phyloP scores from a whole-genome alignment of 64 coral and sea anemone species.

The Pocillopora damicornis region DNA sequence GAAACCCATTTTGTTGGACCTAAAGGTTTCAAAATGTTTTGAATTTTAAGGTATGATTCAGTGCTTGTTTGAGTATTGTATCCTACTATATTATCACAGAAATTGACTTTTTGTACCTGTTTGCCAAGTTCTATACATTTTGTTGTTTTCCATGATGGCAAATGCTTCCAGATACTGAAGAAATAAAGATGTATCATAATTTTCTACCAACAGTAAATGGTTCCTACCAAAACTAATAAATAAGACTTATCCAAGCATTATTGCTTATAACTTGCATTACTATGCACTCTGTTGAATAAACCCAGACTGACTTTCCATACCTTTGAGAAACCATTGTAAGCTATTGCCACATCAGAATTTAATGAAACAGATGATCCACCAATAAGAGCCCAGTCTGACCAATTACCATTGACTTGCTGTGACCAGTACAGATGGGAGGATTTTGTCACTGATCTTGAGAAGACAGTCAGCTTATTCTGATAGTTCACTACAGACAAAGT shows the following conservation, averaged over 20 bases:
- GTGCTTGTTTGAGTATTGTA: too few species aligned
- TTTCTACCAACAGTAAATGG: not conserved
- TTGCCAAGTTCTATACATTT: conserved; percentile 88
- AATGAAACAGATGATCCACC: conserved; percentile 77
- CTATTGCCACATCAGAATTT: conserved; percentile 77
- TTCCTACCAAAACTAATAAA: not conserved
- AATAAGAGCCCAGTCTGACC: conserved; percentile 81
- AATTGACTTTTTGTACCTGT: conserved; percentile 13
- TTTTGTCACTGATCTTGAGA: conserved; percentile 71
- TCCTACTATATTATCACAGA: not conserved
- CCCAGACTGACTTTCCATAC: conserved; percentile 8
- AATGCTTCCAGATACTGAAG: conserved; percentile 89
- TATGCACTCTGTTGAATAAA: too few species aligned
- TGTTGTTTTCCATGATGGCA: conserved; percentile 82
- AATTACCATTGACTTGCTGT: conserved; percentile 66
- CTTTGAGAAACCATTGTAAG: conserved; percentile 87
- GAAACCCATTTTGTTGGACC: conserved; percentile 81
- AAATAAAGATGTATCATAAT: not conserved
- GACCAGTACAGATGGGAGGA: conserved; percentile 75
- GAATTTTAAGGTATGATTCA: not conserved
- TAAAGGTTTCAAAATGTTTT: not conserved
- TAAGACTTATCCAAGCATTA: not conserved
- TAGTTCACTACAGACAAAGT: conserved; percentile 68
- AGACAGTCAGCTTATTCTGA: conserved; percentile 68
- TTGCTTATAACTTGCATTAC: too few species aligned